Percentiles rank a stretch among this genome's conserved stretches.
These are phyloP conservation scores for Physella acuta DNA, from an alignment of 1,140 invertebrate genomes.

Conservation along the genomic window DNA sequence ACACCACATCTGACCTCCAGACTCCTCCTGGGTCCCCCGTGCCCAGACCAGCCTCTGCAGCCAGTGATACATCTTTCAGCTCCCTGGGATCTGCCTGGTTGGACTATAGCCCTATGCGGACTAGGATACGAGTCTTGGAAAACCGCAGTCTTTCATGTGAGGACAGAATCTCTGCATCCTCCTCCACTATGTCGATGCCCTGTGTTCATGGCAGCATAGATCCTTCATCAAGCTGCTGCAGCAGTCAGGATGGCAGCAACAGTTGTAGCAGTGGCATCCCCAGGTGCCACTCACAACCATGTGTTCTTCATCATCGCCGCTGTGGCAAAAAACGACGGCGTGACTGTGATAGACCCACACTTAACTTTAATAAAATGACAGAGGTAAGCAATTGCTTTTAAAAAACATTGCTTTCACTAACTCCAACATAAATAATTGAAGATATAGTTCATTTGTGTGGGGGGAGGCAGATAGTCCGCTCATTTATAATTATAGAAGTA, in stretches of 20 bases:
- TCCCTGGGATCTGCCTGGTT: conserved; percentile 37
- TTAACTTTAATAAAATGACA: conserved; percentile 55
- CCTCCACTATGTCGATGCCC: conserved; percentile 31
- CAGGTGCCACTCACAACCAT: conserved; percentile 54
- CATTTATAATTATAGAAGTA: too few relatives aligned
- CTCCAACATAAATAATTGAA: too few relatives aligned
- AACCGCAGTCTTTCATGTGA: conserved; percentile 56
- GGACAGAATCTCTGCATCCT: conserved; percentile 46
- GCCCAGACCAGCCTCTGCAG: conserved; percentile 49
- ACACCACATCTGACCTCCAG: conserved; percentile 40
- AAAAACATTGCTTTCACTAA: too few relatives aligned
- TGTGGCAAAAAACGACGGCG: conserved; percentile 48
- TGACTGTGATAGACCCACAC: conserved; percentile 46
- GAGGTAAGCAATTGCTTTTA: conserved; percentile 49
- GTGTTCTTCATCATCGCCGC: conserved; percentile 51
- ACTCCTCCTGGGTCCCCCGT: conserved; percentile 52
- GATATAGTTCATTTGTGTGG: too few relatives aligned
- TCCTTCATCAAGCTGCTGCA: background rate
- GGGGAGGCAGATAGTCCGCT: too few relatives aligned
- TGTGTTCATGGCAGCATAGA: conserved; percentile 30
- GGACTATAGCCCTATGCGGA: conserved; percentile 26
- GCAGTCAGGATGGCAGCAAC: background rate
- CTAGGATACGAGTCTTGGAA: conserved; percentile 39
- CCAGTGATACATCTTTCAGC: conserved; percentile 38
- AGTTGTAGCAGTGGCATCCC: conserved; percentile 33